Base-by-base conservation (phyloP, 2,888 invertebrate species). In the Nycteola revayana region DNA sequence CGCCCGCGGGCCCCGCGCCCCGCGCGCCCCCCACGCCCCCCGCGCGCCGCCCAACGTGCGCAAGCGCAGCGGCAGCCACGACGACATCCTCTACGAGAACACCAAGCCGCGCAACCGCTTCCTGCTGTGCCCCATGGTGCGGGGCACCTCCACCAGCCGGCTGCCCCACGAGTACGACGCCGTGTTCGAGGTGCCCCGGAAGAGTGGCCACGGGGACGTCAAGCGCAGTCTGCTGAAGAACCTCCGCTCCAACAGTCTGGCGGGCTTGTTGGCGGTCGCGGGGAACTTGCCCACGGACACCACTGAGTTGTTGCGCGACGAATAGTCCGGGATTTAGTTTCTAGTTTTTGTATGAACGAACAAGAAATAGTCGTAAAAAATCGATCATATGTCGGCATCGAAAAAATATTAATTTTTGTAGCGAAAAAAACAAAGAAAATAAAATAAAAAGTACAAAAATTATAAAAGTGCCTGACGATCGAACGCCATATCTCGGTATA, bases 71-170 rank as follows among this genome's bases (percentile, higher is more conserved):
- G 79, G 78, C 56, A 73, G 72, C 46, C 80, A 81, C 72, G 84
- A 84, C 72, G 81, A 80, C 42, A 62, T 83, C 1, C 75, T 81
- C 0, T 51, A 61, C 59, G 75, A 74, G 25, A 59, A 69, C 53
- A 42, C 65, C 14, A 64, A 66, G 9, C 78, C 81, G 0, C 62
- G 62, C 2, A 72, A 70, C 44, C 41, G 69, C 3, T 75, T 76
- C 91, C 90, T 68, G 75, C 91, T 77, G 3, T 83, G 69, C 89
- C 93, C 60, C 81, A 92, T 86, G 77, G 93, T 88, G 14, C 14
- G 14, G 3, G 14, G 14, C 91, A 89, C 84, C 7, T 71, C 75
- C 25, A 42, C 70, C 7, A 57, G 74, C 2, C 75, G 75, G 20
- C 21, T 73, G 28, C 91, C 92, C 28, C 89, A 92, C 38, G 75